These are phyloP conservation scores for Eudasyphora cyanicolor DNA, from an alignment of 2,888 invertebrate species.

Conservation along the genomic window DNA sequence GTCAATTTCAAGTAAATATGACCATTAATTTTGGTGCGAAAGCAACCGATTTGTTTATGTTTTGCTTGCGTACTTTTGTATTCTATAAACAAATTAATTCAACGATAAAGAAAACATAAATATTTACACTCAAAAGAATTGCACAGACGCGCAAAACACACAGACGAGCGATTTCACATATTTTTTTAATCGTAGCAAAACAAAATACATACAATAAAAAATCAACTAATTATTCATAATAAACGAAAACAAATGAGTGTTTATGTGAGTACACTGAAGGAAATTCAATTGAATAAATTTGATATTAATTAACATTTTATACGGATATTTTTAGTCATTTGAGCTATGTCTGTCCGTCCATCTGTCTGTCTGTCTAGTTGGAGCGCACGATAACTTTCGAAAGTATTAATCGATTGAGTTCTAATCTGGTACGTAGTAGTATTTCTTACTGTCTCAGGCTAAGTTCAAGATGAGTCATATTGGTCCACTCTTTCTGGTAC, in stretches of 20 bases:
- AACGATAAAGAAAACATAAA: slow-evolving; percentile 3
- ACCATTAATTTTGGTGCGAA: slow-evolving; percentile 24
- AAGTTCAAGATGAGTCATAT: too few relatives aligned
- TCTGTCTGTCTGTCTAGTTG: too few relatives aligned
- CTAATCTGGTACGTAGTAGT: too few relatives aligned
- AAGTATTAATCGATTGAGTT: too few relatives aligned
- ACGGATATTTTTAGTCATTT: too few relatives aligned
- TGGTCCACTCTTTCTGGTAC: too few relatives aligned
- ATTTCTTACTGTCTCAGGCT: too few relatives aligned
- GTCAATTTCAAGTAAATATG: slow-evolving; percentile 10
- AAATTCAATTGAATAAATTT: background rate
- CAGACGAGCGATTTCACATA: too few relatives aligned
- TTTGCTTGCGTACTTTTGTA: background rate
- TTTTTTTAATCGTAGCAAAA: slow-evolving; percentile 1
- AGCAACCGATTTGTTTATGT: background rate
- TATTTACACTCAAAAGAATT: slow-evolving; percentile 23
- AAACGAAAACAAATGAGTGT: background rate
- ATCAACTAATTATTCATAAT: slow-evolving; percentile 20
- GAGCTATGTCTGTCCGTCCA: too few relatives aligned
- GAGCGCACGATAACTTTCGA: too few relatives aligned
- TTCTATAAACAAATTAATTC: slow-evolving; percentile 10
- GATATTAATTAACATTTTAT: too few relatives aligned
- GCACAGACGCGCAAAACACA: background rate
- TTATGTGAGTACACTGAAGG: background rate
- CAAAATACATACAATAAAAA: too few relatives aligned